Base-by-base conservation (phyloP, 2,888 invertebrate species). In the Chloromyia formosa region DNA sequence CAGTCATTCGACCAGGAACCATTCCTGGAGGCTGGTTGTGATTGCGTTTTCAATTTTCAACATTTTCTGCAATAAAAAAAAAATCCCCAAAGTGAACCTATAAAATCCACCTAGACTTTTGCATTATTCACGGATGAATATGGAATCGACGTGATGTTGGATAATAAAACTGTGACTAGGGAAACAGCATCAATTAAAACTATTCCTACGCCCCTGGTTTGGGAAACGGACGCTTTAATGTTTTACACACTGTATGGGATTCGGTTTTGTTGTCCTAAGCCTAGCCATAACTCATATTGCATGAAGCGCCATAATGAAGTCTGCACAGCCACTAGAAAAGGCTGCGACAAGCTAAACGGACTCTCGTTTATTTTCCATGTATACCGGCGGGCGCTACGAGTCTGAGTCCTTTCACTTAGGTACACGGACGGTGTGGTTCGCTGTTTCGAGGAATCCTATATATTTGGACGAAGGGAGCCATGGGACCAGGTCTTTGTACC, bases 211-310 rank as follows among this genome's bases (percentile, higher is more conserved):
- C 49, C 66, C 42, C 66, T n/a, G 49, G 22, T 12, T n/a, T 66
- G 66, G 66, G 27, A 7, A 35, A 35, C 27, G 27, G 27, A 35
- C 7, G 27, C 27, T 35, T 4, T 35, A 35, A 35, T 35, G 27
- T 35, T 35, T 35, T 35, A 35, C 27, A 35, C 27, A 35, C 27
- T 35, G 27, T 35, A 35, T 35, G 27, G 27, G 27, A 35, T 35
- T 45, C 20, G 9, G 49, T 9, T 45, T 42, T 66, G 27, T 20
- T 18, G 49, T 66, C 49, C 66, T 66, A 66, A 66, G 66, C 66
- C 20, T 20, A 20, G 62, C 23, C 66, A 66, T 66, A 66, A 66
- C 66, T 66, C 66, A 66, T 66, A 66, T 66, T 66, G 49, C 66
- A 66, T 66, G 66, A 22, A 66, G 66, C 66, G n/a, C 1, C 18